Evolutionary conservation across 2,888 invertebrate genomes (phyloP), one percentile per base, ranked within the genome.

Genomic region (Tenthredo distinguenda): DNA sequence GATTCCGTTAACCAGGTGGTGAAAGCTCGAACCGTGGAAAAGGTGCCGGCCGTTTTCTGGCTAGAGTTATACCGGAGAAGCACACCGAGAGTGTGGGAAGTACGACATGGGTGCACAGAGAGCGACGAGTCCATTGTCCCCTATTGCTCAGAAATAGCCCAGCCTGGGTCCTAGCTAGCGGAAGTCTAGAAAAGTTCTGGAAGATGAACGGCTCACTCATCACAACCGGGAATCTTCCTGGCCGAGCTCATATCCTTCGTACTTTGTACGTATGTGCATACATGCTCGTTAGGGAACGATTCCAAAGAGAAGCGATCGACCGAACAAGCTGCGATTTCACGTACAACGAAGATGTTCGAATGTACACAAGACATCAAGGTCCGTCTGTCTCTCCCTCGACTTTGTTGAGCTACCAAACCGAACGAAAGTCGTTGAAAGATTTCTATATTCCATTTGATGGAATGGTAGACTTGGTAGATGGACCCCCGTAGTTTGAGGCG

Each of bases 1-100:
- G 77, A 50, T 34, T 77, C 77, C 77, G 77, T 77, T 77, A 77
- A 77, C 55, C 77, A 77, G 77, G 77, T 77, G 77, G 77, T 77
- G 50, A 55, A 77, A 77, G 77, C 77, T 77, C 55, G n/a, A 55
- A n/a, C 31, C 50, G 15, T 34, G 34, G 55, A 50, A 47, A 77
- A 77, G 77, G 34, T 77, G 77, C 34, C 55, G 18, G 68, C 18
- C 18, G 31, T 77, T 50, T 50, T 34, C 77, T 77, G 34, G 77
- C 34, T 12, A 47, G 31, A 50, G 77, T 34, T 31, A 18, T 68
- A 34, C 31, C 18, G 12, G 15, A 34, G 55, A 3, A 37, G 71
- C n/a, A 43, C 74, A 31, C 43, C 74, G 43, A 74, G 43, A 77
- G 77, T 77, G 50, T 50, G 77, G 55, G 77, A 77, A 77, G 77